phyloP scores from a whole-genome alignment of 2,888 invertebrate genomes.

The Malacosoma neustria region DNA sequence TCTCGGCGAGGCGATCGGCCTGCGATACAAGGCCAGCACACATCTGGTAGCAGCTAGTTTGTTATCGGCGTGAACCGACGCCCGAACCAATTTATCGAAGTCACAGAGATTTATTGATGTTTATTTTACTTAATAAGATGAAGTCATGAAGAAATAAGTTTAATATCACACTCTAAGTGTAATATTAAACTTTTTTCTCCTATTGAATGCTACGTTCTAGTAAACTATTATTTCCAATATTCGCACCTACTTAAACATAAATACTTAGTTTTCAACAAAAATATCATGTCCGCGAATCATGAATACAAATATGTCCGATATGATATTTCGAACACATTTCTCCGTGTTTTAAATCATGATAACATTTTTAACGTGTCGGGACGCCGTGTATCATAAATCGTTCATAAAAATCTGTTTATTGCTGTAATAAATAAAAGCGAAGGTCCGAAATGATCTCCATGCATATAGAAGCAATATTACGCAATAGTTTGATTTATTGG shows the following conservation, averaged over 20 bases:
- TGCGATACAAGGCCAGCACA: slow-evolving; percentile 35
- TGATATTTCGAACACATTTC: slow-evolving; percentile 14
- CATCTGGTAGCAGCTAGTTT: slow-evolving; percentile 53
- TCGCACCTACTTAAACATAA: too few relatives aligned
- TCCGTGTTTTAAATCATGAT: slow-evolving; percentile 21
- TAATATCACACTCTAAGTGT: too few relatives aligned
- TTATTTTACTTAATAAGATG: slow-evolving; percentile 46
- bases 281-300: neutral
- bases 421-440: slow-evolving; percentile 59
- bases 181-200: too few relatives aligned
- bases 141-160: too few relatives aligned
- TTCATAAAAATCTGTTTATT: slow-evolving; percentile 58
- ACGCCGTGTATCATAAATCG: slow-evolving; percentile 39
- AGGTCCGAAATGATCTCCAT: slow-evolving; percentile 49
- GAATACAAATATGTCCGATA: slow-evolving; percentile 6
- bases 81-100: slow-evolving; percentile 54
- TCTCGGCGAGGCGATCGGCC: slow-evolving; percentile 43
- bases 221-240: too few relatives aligned
- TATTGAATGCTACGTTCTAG: too few relatives aligned
- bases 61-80: slow-evolving; percentile 48
- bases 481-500: slow-evolving; percentile 71
- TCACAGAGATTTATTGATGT: slow-evolving; percentile 51
- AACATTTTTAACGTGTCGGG: slow-evolving; percentile 26
- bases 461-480: slow-evolving; percentile 66
- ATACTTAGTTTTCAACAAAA: too few relatives aligned